Percentiles rank a stretch among this genome's conserved stretches.
phyloP scores from a whole-genome alignment of 2,888 invertebrate genomes.

The Cerastis rubricosa region DNA sequence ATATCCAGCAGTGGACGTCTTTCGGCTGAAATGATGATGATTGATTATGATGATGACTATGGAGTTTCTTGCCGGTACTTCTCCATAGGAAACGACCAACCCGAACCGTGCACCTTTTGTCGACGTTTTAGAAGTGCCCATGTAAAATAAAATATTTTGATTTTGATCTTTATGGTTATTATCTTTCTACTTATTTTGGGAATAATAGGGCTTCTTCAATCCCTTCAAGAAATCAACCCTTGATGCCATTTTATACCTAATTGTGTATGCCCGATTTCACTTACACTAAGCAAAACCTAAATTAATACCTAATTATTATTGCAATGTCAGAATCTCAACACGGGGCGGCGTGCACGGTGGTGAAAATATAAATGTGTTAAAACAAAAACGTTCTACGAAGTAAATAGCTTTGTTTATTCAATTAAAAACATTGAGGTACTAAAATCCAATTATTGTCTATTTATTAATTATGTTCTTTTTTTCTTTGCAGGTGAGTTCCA shows the following conservation, averaged over 20 bases:
- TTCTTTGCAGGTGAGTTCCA: constrained; percentile 64
- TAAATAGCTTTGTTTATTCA: constrained; percentile 16
- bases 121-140: no score
- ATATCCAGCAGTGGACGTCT: no score
- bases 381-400: background rate
- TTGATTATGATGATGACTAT: no score
- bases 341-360: background rate
- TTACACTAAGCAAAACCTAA: no score
- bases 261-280: background rate
- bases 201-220: background rate
- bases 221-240: no score
- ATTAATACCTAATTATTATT: background rate
- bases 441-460: constrained; percentile 6
- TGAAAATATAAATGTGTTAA: background rate
- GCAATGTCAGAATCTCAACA: background rate
- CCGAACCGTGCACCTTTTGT: no score
- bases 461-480: constrained; percentile 26
- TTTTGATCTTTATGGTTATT: no score
- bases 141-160: no score
- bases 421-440: constrained; percentile 3
- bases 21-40: no score
- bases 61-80: no score
- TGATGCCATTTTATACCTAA: background rate
- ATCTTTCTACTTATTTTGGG: background rate
- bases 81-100: no score